phyloP scores from a whole-genome alignment of 2,888 invertebrate genomes.

The Andrena praecox region DNA sequence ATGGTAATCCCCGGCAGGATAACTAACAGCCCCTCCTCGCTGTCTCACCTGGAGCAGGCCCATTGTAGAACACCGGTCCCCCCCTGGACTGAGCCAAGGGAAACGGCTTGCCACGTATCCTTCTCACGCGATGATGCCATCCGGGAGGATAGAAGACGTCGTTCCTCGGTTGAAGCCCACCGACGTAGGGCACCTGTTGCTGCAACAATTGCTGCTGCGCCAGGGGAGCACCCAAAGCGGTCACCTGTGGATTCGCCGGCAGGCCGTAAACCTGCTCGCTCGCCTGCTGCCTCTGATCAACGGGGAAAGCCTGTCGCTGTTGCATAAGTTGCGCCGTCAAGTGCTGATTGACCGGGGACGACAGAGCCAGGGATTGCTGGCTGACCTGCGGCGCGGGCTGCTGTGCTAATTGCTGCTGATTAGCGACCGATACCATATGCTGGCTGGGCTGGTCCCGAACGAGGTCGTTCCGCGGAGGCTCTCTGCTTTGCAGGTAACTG shows the following conservation, averaged over 20 bases:
- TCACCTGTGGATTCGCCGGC: slow-evolving; percentile 13
- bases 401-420: slow-evolving; percentile 36
- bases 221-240: background rate
- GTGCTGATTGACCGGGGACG: slow-evolving; percentile 53
- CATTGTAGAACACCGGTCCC: slow-evolving; percentile 69
- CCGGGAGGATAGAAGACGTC: slow-evolving; percentile 55
- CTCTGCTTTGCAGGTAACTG: slow-evolving; percentile 69
- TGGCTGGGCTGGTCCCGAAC: background rate
- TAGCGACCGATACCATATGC: background rate
- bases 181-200: slow-evolving; percentile 32
- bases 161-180: slow-evolving; percentile 47
- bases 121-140: slow-evolving; percentile 64
- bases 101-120: slow-evolving; percentile 62
- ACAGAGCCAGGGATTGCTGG: slow-evolving; percentile 20
- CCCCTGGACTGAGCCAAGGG: slow-evolving; percentile 68
- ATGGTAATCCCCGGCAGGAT: background rate
- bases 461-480: background rate
- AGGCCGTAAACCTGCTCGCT: slow-evolving; percentile 18
- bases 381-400: background rate
- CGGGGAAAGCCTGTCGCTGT: slow-evolving; percentile 37
- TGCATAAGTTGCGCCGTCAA: slow-evolving; percentile 44
- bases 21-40: background rate
- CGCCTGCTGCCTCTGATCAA: slow-evolving; percentile 29
- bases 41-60: slow-evolving; percentile 60
- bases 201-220: slow-evolving; percentile 32